A percentile compares a stretch with the other conserved stretches of the same genome.
Evolutionary conservation across 2,888 invertebrate species (phyloP).

Genomic region (Patella depressa): DNA sequence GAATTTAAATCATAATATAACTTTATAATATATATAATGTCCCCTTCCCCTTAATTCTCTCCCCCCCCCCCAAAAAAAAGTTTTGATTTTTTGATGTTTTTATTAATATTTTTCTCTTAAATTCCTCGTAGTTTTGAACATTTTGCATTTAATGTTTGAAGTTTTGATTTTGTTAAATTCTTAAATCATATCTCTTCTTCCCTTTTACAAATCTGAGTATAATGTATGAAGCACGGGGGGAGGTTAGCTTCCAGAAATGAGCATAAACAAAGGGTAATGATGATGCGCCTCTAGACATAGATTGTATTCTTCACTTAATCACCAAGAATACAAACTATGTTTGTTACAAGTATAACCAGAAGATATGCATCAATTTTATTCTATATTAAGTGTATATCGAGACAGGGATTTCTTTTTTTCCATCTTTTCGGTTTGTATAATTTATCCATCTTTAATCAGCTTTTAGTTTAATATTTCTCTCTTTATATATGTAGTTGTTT

Average conservation of each 20-base stretch:
- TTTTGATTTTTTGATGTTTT: conserved; percentile 25
- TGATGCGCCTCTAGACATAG: too few species aligned
- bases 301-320: too few species aligned
- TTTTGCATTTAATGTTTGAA: conserved; percentile 33
- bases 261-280: too few species aligned
- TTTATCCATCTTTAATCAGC: neutral
- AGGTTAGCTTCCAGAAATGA: too few species aligned
- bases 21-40: conserved; percentile 17
- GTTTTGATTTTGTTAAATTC: conserved; percentile 17
- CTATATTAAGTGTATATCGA: neutral
- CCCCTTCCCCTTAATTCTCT: neutral
- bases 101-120: conserved; percentile 8
- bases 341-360: too few species aligned
- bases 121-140: conserved; percentile 31
- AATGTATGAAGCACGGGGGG: neutral
- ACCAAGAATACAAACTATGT: too few species aligned
- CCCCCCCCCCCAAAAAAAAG: conserved; percentile 24
- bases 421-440: neutral
- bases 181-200: conserved; percentile 9
- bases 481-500: conserved; percentile 5
- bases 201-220: conserved; percentile 13
- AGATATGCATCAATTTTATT: too few species aligned
- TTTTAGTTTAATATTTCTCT: conserved; percentile 6
- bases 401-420: conserved; percentile 12
- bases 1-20: conserved; percentile 23